A percentile compares a stretch with the other conserved stretches of the same genome.
Evolutionary conservation across 2,888 invertebrate genomes (phyloP).

Genomic region (Caenorhabditis sp.): DNA sequence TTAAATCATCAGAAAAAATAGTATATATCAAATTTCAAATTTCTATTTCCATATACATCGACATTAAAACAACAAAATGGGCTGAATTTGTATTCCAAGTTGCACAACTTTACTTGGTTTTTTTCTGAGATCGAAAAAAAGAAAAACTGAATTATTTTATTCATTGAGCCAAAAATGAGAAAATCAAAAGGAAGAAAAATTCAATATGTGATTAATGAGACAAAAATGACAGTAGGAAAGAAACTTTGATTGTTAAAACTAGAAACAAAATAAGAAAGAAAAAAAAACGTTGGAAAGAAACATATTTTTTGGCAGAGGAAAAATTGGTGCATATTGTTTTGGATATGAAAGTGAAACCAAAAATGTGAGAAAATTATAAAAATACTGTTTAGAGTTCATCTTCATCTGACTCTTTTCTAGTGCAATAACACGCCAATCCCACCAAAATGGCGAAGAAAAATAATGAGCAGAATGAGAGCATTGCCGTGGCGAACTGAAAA

Average conservation of each 20-base stretch:
- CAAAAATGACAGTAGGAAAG: not conserved
- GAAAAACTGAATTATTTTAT: not conserved
- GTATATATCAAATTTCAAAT: conserved; percentile 1
- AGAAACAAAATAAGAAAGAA: not conserved
- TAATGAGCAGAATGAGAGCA: conserved; percentile 69
- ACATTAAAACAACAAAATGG: not conserved
- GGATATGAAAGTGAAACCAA: not conserved
- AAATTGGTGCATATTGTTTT: not conserved
- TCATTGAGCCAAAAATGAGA: not conserved
- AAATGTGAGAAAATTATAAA: not conserved
- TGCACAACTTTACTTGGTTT: not conserved
- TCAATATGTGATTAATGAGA: not conserved
- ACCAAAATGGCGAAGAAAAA: conserved; percentile 72
- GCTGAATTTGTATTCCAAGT: not conserved
- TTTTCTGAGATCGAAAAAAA: not conserved
- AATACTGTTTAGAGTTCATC: conserved; percentile 57
- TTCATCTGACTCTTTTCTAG: conserved; percentile 69
- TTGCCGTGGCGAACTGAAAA: conserved; percentile 70
- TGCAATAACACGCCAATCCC: conserved; percentile 71
- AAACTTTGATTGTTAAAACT: not conserved
- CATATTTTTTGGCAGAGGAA: not conserved
- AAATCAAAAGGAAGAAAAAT: not conserved
- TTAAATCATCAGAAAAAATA: not conserved
- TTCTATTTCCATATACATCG: not conserved
- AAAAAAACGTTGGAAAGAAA: not conserved